phyloP scores from a whole-genome alignment of 2,113 vertebrate genomes.

The Tragelaphus strepsiceros region DNA sequence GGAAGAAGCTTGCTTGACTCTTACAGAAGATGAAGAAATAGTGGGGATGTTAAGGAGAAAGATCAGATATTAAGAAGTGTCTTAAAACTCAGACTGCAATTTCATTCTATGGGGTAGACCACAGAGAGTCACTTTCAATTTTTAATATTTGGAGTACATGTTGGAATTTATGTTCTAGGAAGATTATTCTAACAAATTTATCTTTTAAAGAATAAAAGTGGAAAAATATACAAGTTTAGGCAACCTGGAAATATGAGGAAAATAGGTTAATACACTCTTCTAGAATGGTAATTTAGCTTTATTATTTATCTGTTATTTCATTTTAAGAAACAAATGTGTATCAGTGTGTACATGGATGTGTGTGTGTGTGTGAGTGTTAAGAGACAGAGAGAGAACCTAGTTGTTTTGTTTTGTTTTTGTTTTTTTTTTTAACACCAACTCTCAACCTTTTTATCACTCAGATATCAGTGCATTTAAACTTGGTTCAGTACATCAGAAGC shows the following conservation, averaged over 20 bases:
- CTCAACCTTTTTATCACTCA: background rate
- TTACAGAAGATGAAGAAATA: background rate
- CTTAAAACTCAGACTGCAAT: background rate
- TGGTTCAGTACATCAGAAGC: background rate
- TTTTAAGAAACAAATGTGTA: background rate
- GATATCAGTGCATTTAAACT: background rate
- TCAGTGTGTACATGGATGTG: accelerated
- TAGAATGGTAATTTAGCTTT: background rate
- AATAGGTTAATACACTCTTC: background rate
- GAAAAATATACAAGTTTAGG: background rate
- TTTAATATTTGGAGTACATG: background rate
- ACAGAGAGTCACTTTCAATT: background rate
- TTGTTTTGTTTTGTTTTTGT: background rate
- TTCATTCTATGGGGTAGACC: background rate
- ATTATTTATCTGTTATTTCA: background rate
- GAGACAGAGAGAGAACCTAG: accelerated
- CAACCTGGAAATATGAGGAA: background rate
- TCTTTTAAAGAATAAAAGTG: background rate
- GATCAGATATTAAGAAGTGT: background rate
- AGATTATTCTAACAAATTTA: background rate
- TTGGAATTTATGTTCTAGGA: background rate
- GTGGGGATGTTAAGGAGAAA: background rate
- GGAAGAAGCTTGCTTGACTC: background rate
- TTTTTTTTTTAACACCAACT: background rate
- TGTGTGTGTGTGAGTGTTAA: background rate